Evolutionary conservation across 2,888 invertebrate genomes (phyloP), one percentile per base, ranked within the genome.

Genomic region (Drosophila bunnanda): DNA sequence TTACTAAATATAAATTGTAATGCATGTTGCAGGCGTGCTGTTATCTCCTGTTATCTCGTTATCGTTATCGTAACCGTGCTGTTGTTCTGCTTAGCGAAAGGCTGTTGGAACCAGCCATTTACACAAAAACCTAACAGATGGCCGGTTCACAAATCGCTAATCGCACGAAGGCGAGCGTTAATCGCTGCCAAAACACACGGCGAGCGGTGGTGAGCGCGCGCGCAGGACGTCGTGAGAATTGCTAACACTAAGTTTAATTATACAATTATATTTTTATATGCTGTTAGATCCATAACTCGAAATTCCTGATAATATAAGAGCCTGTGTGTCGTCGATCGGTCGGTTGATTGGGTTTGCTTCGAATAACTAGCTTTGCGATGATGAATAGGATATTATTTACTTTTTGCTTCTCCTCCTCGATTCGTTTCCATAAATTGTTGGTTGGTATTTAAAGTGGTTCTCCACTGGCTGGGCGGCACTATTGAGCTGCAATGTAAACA

Each of bases 221-320:
- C 88, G 80, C 85, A 87, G 83, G 83, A 89, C 83, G 83, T 84
- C 85, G 89, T 84, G 82, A 89, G 83, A 89, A 58, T 84, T 84
- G 79, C 50, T 89, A 84, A 89, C 89, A 89, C 88, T 84, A 89
- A 84, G 73, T 88, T 78, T 81, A 79, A 90, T 88, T 90, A 84
- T 90, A 87, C 89, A 78, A 88, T 77, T 90, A 80, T 80, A 80
- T 46, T 78, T 72, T 52, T 34, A 34, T 69, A 68, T 78, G 82
- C 89, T 79, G 73, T 87, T 74, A 79, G 71, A 77, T 84, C 82
- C 89, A 77, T 79, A 79, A 75, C 79, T 89, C 88, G 75, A 74
- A 76, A 79, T 82, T 79, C 77, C 76, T 86, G 82, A 72, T 82
- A 74, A 80, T 75, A 80, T 75, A 86, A 75, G 87, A 83, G 87